phyloP scores from a whole-genome alignment of 1,140 invertebrate species.

The Hylaeus anthracinus region DNA sequence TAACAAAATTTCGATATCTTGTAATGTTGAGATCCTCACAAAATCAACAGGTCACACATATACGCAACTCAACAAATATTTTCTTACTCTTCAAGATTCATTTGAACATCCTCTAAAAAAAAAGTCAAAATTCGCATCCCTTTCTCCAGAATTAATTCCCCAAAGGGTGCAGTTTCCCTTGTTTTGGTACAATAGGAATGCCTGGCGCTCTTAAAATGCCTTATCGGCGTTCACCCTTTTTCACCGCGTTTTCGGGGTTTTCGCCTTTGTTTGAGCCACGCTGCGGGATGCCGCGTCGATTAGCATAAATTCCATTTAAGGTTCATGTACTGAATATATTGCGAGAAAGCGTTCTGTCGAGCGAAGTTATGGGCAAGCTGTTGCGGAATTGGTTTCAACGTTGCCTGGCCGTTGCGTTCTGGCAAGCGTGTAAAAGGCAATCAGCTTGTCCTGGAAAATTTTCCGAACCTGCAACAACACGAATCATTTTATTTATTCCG shows the following conservation, averaged over 20 bases:
- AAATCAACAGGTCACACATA: no score
- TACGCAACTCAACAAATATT: no score
- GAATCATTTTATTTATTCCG: no score
- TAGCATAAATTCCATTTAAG: constrained; percentile 67
- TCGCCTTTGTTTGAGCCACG: constrained; percentile 3
- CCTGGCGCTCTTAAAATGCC: no score
- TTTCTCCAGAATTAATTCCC: no score
- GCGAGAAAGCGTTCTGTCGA: constrained; percentile 33
- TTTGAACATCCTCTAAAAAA: no score
- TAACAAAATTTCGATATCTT: no score
- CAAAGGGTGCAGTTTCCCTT: no score
- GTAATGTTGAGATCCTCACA: no score
- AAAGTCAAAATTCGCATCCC: no score
- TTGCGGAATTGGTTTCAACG: constrained; percentile 61
- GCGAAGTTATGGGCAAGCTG: constrained; percentile 60
- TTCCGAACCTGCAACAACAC: constrained; percentile 39
- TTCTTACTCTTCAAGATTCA: no score
- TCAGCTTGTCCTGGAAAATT: constrained; percentile 37
- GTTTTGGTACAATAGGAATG: no score
- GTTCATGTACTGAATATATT: constrained; percentile 62
- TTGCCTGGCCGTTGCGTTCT: constrained; percentile 19
- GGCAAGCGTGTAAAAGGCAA: constrained; percentile 40
- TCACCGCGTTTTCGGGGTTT: constrained; percentile 15
- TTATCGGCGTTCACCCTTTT: constrained; percentile 19
- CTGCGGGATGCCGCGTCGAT: constrained; percentile 35